Evolutionary conservation across 1,140 invertebrate genomes (phyloP).

Genomic region (Drosophila gunungcola): DNA sequence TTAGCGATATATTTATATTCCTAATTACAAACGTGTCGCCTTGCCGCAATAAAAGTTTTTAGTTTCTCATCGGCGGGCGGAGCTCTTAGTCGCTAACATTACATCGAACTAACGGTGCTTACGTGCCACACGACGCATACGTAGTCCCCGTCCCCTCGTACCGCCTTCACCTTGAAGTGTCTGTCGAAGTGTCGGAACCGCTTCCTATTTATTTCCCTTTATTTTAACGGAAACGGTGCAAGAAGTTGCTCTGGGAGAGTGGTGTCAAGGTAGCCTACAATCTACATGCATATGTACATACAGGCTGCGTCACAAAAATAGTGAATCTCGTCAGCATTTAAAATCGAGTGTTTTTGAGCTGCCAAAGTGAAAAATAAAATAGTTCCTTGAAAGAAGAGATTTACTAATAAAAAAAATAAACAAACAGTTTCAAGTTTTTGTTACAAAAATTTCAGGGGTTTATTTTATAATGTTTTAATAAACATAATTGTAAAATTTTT

Average conservation of each 20-base stretch:
- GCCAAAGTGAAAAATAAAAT: too few relatives aligned
- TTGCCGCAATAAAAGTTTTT: conserved; percentile 43
- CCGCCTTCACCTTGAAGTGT: conserved; percentile 52
- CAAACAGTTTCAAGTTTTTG: too few relatives aligned
- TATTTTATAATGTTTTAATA: too few relatives aligned
- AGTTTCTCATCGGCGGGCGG: conserved; percentile 41
- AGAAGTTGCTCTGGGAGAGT: conserved; percentile 26
- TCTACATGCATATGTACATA: not conserved
- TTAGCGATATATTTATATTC: conserved; percentile 65
- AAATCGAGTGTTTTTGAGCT: not conserved
- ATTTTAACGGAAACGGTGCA: conserved; percentile 43
- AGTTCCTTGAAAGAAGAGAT: too few relatives aligned
- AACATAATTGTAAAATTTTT: too few relatives aligned
- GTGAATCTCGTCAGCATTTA: not conserved
- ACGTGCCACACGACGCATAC: conserved; percentile 42
- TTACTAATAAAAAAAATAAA: too few relatives aligned
- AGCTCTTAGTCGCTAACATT: conserved; percentile 34
- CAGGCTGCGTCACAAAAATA: conserved; percentile 20
- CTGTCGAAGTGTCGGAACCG: conserved; percentile 27
- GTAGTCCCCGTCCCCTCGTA: not conserved
- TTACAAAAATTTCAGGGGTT: too few relatives aligned
- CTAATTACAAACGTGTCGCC: conserved; percentile 47
- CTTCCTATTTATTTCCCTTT: conserved; percentile 46
- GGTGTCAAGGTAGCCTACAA: conserved; percentile 46
- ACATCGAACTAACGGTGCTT: conserved; percentile 40